Conservation (phyloP, 2,113 vertebrate genomes). For the Passerina amoena region DNA sequence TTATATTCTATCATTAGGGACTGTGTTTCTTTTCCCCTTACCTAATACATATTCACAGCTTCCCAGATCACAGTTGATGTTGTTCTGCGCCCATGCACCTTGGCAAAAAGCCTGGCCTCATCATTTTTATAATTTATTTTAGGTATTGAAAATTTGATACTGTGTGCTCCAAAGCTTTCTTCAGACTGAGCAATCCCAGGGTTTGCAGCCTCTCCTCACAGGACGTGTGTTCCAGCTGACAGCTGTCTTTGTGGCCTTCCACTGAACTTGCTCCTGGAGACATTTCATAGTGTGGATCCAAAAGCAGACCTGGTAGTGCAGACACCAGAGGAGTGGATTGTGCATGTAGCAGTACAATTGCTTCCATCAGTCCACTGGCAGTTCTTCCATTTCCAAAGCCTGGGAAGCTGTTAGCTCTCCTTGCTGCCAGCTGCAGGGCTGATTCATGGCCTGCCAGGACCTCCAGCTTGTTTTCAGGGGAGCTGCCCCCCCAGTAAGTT, state of each 20-base stretch:
- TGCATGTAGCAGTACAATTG: not conserved
- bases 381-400: not conserved
- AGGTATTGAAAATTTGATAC: not conserved
- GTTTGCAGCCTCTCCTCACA: not conserved
- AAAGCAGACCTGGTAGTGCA: not conserved
- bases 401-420: not conserved
- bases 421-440: not conserved
- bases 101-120: not conserved
- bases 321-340: not conserved
- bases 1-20: not conserved
- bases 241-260: not conserved
- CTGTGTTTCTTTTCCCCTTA: not conserved
- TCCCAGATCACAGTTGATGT: not conserved
- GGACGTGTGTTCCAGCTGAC: rapidly evolving
- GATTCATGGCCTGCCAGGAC: not conserved
- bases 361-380: not conserved
- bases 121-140: not conserved
- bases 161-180: not conserved
- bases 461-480: not conserved
- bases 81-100: not conserved
- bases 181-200: not conserved
- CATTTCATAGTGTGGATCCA: not conserved
- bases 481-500: not conserved
- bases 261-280: not conserved
- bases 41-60: not conserved